Evolutionary conservation across 2,888 invertebrate species (phyloP), one percentile per base, ranked within the genome.

Genomic region (Cetonia aurata): DNA sequence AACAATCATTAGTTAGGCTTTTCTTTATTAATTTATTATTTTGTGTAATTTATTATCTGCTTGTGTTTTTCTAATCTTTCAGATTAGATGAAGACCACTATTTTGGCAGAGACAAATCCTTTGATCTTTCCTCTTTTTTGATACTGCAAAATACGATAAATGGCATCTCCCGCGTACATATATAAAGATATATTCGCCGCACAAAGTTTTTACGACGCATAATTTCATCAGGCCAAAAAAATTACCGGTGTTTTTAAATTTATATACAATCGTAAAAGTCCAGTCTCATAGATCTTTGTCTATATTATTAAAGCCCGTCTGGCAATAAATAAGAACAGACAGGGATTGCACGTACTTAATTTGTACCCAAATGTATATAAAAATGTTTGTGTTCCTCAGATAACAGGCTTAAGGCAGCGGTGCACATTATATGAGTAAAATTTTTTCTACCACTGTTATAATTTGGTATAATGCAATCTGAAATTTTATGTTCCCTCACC

Each of bases 381-480:
- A 62, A 65, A 50, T 48, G 70, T 73, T 74, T 73, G 42, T 72
- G 71, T 10, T 70, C 72, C 62, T 75, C 76, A 69, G 74, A 37
- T 33, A 33, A 37, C 9, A 33, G 37, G 8, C 10, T 10, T 8
- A 9, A 37, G 33, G 2, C 9, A 13, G 55, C 42, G 17, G 17
- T 42, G 44, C 13, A 19, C 55, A 6, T 8, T 37, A 15, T 15
- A n/a, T 37, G 33, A 37, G n/a, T 17, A 13, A 48, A 3, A 59
- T 71, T 71, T 68, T 75, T 76, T 79, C 78, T 78, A 75, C 77
- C 76, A 77, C 78, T 77, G 78, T 80, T 81, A 80, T 80, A 79
- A 80, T 81, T 80, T 79, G 78, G 79, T 78, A 79, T 81, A 81
- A 80, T 81, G 80, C 79, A 80, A 80, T 82, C 80, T 79, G 77